phyloP scores from a whole-genome alignment of 2,888 invertebrate genomes.

The Fragum whitleyi region DNA sequence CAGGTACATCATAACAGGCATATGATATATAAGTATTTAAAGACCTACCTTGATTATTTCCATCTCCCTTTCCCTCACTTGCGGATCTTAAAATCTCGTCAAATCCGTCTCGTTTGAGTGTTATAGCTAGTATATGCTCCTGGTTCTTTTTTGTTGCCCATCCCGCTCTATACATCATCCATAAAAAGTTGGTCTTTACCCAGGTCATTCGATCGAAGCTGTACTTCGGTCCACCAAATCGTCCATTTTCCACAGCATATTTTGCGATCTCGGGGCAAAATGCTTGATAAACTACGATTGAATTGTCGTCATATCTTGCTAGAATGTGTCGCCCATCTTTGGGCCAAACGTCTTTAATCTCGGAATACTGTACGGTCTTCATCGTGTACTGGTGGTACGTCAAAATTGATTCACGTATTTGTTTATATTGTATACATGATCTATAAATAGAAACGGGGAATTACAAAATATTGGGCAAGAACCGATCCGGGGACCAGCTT shows the following conservation, averaged over 20 bases:
- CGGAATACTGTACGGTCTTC: constrained; percentile 5
- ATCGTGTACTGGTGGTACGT: neutral
- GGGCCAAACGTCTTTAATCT: constrained; percentile 66
- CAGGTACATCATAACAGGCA: too few relatives aligned
- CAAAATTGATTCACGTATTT: neutral
- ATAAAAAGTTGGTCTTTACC: constrained; percentile 80
- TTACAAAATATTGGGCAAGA: neutral
- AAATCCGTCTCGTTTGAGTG: constrained; percentile 70
- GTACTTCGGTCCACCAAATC: constrained; percentile 61
- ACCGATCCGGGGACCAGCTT: too few relatives aligned
- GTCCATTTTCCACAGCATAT: constrained; percentile 62
- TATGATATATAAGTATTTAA: too few relatives aligned
- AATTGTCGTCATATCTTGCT: constrained; percentile 69
- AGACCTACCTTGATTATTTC: neutral
- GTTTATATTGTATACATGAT: neutral
- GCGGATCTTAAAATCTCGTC: constrained; percentile 71
- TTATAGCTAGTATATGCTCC: constrained; percentile 72
- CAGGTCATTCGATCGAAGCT: constrained; percentile 75
- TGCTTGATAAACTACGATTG: constrained; percentile 76
- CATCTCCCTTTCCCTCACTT: constrained; percentile 9
- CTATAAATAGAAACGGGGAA: constrained; percentile 6
- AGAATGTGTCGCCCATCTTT: constrained; percentile 70
- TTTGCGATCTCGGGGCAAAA: constrained; percentile 70
- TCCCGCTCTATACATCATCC: constrained; percentile 80
- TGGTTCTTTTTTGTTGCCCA: constrained; percentile 74